These are phyloP conservation scores for Smutsia gigantea DNA, from an alignment of 2,797 vertebrate genomes.

Conservation along the genomic window DNA sequence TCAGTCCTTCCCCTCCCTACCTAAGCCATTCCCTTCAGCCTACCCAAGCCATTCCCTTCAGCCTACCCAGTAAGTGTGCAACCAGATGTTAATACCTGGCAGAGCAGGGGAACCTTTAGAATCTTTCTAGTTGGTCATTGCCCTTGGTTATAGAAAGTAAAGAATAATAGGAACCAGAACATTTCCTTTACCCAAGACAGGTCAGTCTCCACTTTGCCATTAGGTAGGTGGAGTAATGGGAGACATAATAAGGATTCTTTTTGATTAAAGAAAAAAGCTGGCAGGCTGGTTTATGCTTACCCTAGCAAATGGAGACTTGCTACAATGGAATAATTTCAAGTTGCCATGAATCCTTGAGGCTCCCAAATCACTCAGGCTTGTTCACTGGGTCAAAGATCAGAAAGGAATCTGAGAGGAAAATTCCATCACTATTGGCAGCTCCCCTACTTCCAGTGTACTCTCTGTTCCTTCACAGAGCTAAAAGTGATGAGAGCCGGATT, in stretches of 20 bases:
- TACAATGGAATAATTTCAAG: neutral
- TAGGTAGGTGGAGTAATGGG: neutral
- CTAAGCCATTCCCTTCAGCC: neutral
- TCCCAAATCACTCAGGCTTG: neutral
- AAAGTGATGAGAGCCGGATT: neutral
- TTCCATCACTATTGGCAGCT: fast-evolving
- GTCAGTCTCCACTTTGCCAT: neutral
- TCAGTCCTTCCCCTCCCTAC: neutral
- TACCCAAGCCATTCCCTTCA: neutral
- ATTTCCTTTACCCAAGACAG: neutral
- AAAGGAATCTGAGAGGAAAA: neutral
- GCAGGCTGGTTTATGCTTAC: neutral
- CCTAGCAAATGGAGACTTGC: neutral
- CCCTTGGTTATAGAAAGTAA: neutral
- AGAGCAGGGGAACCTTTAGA: neutral
- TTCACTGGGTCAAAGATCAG: neutral
- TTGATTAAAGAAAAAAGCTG: neutral
- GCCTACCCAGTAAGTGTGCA: neutral
- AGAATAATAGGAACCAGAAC: neutral
- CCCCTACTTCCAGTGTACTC: neutral
- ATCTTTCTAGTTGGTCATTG: neutral
- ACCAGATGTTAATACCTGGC: neutral
- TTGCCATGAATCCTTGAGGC: neutral
- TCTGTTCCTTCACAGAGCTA: neutral
- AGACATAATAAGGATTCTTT: neutral